A percentile compares a stretch with the other conserved stretches of the same genome.
phyloP scores from a whole-genome alignment of 2,797 vertebrate species.

The Hybognathus amarus region DNA sequence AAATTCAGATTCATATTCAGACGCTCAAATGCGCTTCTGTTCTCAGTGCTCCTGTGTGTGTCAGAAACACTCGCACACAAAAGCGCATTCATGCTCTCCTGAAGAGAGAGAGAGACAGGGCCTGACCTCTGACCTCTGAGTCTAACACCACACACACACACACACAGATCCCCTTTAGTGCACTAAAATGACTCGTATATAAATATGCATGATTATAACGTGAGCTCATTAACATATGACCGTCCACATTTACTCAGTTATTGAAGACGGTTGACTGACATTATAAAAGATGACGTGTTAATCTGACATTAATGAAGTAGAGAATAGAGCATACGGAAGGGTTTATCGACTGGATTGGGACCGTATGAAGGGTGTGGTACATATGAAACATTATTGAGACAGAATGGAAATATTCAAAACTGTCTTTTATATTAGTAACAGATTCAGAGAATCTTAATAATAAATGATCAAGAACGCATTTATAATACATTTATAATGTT shows the following conservation, averaged over 20 bases:
- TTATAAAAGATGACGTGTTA: too few relatives aligned
- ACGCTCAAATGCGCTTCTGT: neutral
- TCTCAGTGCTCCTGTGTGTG: neutral
- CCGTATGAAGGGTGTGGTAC: neutral
- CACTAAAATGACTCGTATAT: neutral
- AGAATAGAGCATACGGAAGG: too few relatives aligned
- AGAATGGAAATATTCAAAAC: too few relatives aligned
- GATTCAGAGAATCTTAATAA: too few relatives aligned
- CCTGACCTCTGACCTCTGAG: neutral
- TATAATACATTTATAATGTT: too few relatives aligned
- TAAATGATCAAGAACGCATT: too few relatives aligned
- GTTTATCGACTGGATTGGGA: neutral
- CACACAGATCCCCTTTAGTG: neutral
- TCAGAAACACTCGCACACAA: conserved; percentile 17
- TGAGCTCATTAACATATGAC: neutral
- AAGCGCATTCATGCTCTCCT: conserved; percentile 29
- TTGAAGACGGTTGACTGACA: neutral
- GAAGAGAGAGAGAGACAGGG: neutral
- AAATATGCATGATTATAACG: neutral
- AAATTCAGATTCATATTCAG: neutral
- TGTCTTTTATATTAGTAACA: too few relatives aligned
- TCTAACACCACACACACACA: neutral
- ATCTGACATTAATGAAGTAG: too few relatives aligned
- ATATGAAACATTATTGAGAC: too few relatives aligned
- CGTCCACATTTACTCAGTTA: neutral